These are phyloP conservation scores for Corbicula japonica DNA, from an alignment of 2,888 invertebrate genomes.

Conservation along the genomic window DNA sequence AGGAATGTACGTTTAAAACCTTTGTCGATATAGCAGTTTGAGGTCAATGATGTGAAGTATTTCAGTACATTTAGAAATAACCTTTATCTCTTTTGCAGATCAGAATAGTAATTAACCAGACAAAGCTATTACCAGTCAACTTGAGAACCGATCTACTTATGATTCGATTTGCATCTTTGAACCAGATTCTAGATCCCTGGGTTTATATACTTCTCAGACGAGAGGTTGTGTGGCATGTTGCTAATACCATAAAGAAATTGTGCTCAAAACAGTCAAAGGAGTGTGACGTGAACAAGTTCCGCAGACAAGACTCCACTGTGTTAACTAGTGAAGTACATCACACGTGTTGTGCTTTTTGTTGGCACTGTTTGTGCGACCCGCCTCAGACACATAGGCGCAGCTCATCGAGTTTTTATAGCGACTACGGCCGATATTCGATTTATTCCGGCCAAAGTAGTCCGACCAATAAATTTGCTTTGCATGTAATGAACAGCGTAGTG, in stretches of 20 bases:
- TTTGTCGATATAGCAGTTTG: neutral
- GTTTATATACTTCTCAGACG: no score
- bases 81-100: constrained; percentile 53
- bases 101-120: constrained; percentile 64
- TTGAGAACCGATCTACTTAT: constrained; percentile 71
- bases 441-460: constrained; percentile 5
- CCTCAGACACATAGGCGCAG: constrained; percentile 43
- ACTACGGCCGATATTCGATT: neutral
- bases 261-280: constrained; percentile 4
- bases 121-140: constrained; percentile 56
- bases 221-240: constrained; percentile 69
- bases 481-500: neutral
- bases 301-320: neutral
- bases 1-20: no score
- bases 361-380: constrained; percentile 70
- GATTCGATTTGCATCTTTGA: no score
- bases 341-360: constrained; percentile 65
- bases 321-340: constrained; percentile 34
- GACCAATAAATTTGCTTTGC: neutral
- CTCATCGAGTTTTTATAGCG: neutral
- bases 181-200: no score
- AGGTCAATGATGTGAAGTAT: neutral
- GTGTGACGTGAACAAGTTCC: neutral
- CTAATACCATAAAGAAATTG: constrained; percentile 52
- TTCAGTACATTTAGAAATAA: neutral